Evolutionary conservation across 30 jellyfish, hydroid and myxozoan species (phyloP), one percentile per base, ranked within the genome.

Genomic region (Haliclystus octoradiatus): DNA sequence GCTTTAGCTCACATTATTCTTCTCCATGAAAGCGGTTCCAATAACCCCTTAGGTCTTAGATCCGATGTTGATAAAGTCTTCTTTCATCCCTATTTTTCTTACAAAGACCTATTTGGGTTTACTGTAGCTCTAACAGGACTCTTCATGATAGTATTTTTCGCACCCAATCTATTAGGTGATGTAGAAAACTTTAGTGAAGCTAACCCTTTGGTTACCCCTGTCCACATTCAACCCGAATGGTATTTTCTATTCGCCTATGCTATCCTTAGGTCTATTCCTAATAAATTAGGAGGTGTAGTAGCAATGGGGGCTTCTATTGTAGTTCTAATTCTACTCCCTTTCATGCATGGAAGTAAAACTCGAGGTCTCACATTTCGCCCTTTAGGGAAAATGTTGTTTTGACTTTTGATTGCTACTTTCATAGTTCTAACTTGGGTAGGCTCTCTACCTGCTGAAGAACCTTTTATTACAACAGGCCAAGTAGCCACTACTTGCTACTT

Each of bases 241-340:
- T 76, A 76, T 49, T 76, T 76, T 1, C 52, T 76, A 53, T 65
- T 65, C 4, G 82, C 81, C 0, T 76, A 76, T 68, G 89, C 89
- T 0, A 76, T 76, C 0, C 30, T 76, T 22, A 66, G 89, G 1
- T 57, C 89, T 0, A 76, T 76, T 0, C 89, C 89, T 0, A 26
- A 76, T 66, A 76, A 76, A 49, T 33, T 76, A 0, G 81, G 81
- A 28, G 89, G 89, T 7, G 89, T 76, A 4, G 52, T 76, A 0
- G 89, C 89, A 0, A 23, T 76, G 66, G 69, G 24, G 0, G 31
- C 67, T 0, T 33, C 75, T 0, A 40, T 76, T 23, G 34, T 76
- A 0, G 31, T 76, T 0, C 1, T 65, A 1, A 34, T 40, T 65
- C 29, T 31, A 0, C 40, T 76, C 0, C 89, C 89, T 0, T 76